Percentiles rank a stretch among this genome's conserved stretches.
Conservation (phyloP, 2,888 invertebrate genomes). For the Cheilosia impressa region DNA sequence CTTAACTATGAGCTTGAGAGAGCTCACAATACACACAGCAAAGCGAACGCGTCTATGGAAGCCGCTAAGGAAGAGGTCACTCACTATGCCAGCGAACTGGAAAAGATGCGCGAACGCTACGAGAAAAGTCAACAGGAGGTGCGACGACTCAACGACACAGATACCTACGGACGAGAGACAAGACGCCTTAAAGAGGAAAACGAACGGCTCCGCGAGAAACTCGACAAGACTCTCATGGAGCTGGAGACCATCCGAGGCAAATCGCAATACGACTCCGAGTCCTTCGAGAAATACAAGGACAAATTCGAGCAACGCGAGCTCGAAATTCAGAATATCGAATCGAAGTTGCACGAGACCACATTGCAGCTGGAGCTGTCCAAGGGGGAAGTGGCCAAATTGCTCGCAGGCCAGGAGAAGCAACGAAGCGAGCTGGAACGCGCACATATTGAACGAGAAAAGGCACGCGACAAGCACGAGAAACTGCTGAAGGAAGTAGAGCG, state of each 20-base stretch:
- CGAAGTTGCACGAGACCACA: constrained; percentile 90
- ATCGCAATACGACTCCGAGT: constrained; percentile 90
- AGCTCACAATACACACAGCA: constrained; percentile 93
- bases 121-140: constrained; percentile 93
- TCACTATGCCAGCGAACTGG: constrained; percentile 92
- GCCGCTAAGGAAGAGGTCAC: constrained; percentile 95
- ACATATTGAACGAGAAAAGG: constrained; percentile 94
- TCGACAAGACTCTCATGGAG: constrained; percentile 92
- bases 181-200: constrained; percentile 92
- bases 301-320: constrained; percentile 90
- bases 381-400: constrained; percentile 90
- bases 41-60: constrained; percentile 93
- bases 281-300: constrained; percentile 90
- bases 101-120: constrained; percentile 95
- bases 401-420: constrained; percentile 91
- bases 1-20: constrained; percentile 94
- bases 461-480: constrained; percentile 93
- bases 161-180: constrained; percentile 91
- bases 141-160: constrained; percentile 91
- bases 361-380: constrained; percentile 92
- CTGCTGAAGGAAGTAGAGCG: constrained; percentile 87
- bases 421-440: constrained; percentile 92
- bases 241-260: constrained; percentile 92
- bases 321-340: constrained; percentile 91
- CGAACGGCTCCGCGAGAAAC: constrained; percentile 90